Conservation (phyloP, 2,888 invertebrate species). For the Pheosia tremula region DNA sequence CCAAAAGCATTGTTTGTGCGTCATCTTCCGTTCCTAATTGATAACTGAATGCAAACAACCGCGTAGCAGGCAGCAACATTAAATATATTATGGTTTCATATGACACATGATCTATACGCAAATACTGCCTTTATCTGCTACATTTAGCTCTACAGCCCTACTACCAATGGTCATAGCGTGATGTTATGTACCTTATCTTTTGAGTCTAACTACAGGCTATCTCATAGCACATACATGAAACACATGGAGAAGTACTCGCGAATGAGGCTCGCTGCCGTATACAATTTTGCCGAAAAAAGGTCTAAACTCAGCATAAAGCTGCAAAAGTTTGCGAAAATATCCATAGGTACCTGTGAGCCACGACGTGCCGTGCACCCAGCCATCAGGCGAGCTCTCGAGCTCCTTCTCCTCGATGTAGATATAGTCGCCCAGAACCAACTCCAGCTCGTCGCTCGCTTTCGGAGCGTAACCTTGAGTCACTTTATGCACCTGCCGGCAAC, state of each 20-base stretch:
- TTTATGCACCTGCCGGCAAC: slow-evolving; percentile 86
- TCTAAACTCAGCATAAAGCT: too few species aligned
- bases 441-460: slow-evolving; percentile 92
- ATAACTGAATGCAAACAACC: neutral
- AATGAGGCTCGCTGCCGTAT: too few species aligned
- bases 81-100: neutral
- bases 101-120: neutral
- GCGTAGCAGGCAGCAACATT: neutral
- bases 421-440: slow-evolving; percentile 93
- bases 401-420: slow-evolving; percentile 92
- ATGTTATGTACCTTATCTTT: too few species aligned
- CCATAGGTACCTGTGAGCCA: slow-evolving; percentile 88
- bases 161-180: too few species aligned
- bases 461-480: slow-evolving; percentile 92
- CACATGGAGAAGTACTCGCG: too few species aligned
- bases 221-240: too few species aligned
- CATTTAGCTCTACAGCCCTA: too few species aligned
- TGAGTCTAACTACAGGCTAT: too few species aligned
- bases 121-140: too few species aligned
- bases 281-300: too few species aligned
- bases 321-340: too few species aligned
- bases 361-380: slow-evolving; percentile 94
- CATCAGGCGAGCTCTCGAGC: slow-evolving; percentile 89
- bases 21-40: neutral
- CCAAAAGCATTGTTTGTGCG: neutral